Base-by-base conservation (phyloP, 2,113 vertebrate species). In the Colossoma macropomum region DNA sequence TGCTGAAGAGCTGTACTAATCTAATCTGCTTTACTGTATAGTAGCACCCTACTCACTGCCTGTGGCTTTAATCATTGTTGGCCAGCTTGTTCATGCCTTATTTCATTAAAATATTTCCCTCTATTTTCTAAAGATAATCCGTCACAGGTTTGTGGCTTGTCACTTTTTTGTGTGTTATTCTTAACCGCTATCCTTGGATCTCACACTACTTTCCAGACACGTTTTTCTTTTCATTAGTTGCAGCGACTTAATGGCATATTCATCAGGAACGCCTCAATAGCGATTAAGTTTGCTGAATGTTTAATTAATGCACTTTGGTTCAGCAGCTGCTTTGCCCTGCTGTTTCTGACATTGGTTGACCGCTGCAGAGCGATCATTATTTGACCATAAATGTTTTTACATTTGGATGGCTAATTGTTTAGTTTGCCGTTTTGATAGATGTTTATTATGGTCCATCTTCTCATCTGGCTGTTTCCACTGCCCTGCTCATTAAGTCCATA, bases 391-490 rank as follows among this genome's bases (percentile, higher is more conserved):
- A 72, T 78, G 2, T 59, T 65, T 66, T 48, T 50, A 48, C 38
- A 66, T 82, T 62, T 75, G 17, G 63, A 63, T 82, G 75, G 25
- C 70, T 63, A 65, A 74, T 79, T 79, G 41, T 62, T 65, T 52
- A 50, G 77, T 76, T 80, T 62, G n/a, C 23, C 15, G 41, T 62
- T 75, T 23, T 86, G 71, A 75, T 71, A 34, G 74, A 69, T 68
- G 77, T 63, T 83, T 21, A 41, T 41, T 19, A 72, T 25, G 25
- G 25, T 66, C n/a, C 62, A 9, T 59, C 38, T 54, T 74, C n/a
- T 81, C 50, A 30, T 30, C 27, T n/a, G 38, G 60, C 21, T 1
- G 7, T 45, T 73, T 66, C 17, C 41, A 59, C 28, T 54, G 28
- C 38, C 54, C 60, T 68, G 62, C 32, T 78, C 23, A 30, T 25